Evolutionary conservation across 2,797 vertebrate genomes (phyloP).

Genomic region (Platyrinchus mystaceus): DNA sequence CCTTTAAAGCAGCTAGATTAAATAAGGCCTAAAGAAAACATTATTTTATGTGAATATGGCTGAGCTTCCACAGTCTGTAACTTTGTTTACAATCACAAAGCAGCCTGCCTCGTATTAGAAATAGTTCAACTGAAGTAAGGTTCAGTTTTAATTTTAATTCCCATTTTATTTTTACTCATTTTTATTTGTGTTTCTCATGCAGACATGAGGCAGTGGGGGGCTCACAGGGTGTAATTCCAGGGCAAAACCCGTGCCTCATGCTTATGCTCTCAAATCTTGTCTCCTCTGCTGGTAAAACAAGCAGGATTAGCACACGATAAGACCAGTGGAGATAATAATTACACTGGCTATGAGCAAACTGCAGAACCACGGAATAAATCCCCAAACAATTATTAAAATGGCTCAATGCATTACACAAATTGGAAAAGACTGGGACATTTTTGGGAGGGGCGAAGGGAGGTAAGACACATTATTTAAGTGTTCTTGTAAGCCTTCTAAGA

Average conservation of each 20-base stretch:
- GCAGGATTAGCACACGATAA: slow-evolving; percentile 73
- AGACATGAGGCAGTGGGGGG: neutral
- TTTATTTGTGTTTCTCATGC: neutral
- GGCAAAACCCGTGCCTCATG: slow-evolving; percentile 31
- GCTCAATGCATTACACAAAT: slow-evolving; percentile 92
- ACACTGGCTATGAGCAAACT: slow-evolving; percentile 71
- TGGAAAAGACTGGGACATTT: slow-evolving; percentile 84
- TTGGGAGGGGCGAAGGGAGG: slow-evolving; percentile 64
- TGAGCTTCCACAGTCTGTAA: neutral
- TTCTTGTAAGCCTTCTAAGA: slow-evolving; percentile 99
- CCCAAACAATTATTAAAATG: slow-evolving; percentile 87
- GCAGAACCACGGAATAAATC: slow-evolving; percentile 79
- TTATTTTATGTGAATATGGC: neutral
- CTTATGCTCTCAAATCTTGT: slow-evolving; percentile 64
- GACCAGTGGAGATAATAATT: slow-evolving; percentile 78
- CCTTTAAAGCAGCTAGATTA: neutral
- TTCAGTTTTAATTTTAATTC: neutral
- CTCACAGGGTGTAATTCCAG: slow-evolving; percentile 36
- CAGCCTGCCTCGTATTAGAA: neutral
- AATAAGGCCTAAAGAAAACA: neutral
- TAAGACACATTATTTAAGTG: slow-evolving; percentile 97
- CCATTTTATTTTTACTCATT: neutral
- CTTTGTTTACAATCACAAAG: neutral
- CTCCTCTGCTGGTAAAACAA: slow-evolving; percentile 70
- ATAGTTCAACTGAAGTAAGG: neutral